Conservation (phyloP, 2,888 invertebrate species). For the Isoperla grammatica region DNA sequence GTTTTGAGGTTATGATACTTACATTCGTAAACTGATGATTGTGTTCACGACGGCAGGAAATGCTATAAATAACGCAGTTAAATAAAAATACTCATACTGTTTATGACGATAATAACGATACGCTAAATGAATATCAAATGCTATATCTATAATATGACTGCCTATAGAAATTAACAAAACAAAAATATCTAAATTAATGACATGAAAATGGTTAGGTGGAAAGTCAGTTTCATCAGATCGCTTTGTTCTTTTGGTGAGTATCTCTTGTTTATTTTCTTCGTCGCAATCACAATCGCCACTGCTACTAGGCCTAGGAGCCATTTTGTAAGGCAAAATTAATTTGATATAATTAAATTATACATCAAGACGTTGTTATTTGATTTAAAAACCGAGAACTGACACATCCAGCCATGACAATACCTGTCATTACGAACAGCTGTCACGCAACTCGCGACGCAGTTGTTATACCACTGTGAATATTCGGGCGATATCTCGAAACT, state of each 20-base stretch:
- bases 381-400: no score
- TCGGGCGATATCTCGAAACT: no score
- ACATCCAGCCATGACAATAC: no score
- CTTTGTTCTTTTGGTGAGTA: not conserved
- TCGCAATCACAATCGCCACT: no score
- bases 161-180: conserved; percentile 60
- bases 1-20: conserved; percentile 41
- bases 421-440: no score
- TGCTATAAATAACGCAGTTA: conserved; percentile 65
- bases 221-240: conserved; percentile 14
- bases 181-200: conserved; percentile 57
- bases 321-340: no score
- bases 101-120: conserved; percentile 54
- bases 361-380: no score
- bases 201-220: conserved; percentile 53
- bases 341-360: no score
- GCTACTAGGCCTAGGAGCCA: no score
- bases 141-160: conserved; percentile 63
- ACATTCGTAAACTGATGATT: conserved; percentile 68
- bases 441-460: no score
- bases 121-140: conserved; percentile 64
- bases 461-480: no score
- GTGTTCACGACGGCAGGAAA: conserved; percentile 71
- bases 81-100: conserved; percentile 56
- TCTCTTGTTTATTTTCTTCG: no score